Evolutionary conservation across 2,113 vertebrate species (phyloP), one percentile per base, ranked within the genome.

Genomic region (Holacanthus passer): DNA sequence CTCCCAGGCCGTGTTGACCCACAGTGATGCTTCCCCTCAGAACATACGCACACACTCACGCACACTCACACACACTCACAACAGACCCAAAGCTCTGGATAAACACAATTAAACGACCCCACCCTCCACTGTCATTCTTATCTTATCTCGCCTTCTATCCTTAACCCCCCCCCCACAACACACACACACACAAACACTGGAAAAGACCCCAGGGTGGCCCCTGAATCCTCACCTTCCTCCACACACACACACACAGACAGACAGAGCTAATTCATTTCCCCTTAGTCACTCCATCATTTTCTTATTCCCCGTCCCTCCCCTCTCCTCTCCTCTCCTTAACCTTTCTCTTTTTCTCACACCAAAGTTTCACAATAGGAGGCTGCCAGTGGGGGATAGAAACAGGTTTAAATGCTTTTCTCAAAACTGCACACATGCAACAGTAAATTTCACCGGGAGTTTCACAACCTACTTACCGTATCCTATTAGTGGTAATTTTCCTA

Each of bases 1-100:
- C 89, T 91, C 88, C 89, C 87, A 81, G 91, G 90, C 90, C 80
- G 77, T 85, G 88, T 93, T 93, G 94, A 94, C 93, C 86, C 78
- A 81, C 64, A 58, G 78, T 83, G 86, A 80, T 66, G 78, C 87
- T 90, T 82, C 79, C 85, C 75, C 58, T 50, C 72, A 77, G 52
- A 82, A 50, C 53, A 63, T 39, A 58, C 79, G n/a, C 69, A 79
- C 73, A 86, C 74, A 68, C 66, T 37, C 35, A 37, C 43, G 10
- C 74, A 75, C 72, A 86, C 73, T 70, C 66, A 66, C 48, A 70
- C 64, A 73, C 82, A 79, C 73, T 31, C 81, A 89, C 76, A 87
- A 70, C 48, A 77, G 52, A 58, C 71, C 82, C 60, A 86, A 89
- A 93, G 88, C 84, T 75, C 75, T 78, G 87, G 82, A 91, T 93